Base-by-base conservation (phyloP, 2,888 invertebrate genomes). In the Pseudoips prasinana region DNA sequence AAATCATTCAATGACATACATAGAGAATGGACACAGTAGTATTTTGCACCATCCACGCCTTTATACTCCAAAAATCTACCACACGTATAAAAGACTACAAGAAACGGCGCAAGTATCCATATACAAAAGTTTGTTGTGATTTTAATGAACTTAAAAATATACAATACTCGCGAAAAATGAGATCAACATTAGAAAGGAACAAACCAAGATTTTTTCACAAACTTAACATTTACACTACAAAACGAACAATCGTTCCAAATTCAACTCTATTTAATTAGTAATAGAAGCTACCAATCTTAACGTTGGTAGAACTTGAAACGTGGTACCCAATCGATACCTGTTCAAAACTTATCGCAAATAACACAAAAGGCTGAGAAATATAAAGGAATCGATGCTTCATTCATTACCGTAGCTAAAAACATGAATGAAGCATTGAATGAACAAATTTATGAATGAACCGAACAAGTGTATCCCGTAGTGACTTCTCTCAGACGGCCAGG, bases 361-460 rank as follows among this genome's bases (percentile, higher is more conserved):
- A 28, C 23, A 67, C 61, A 64, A 69, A 49, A 35, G 55, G 41
- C 32, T 41, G 38, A 36, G 23, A 53, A 46, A 52, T 36, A 66
- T 65, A 69, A 74, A 56, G 51, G 61, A 60, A 61, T 45, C 61
- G 58, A 69, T 63, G 66, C 55, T 58, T 63, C 73, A 81, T 80
- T 77, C 75, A 73, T 53, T 50, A 64, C 71, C 72, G 72, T 73
- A 52, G 63, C 72, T 64, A 74, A 73, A 66, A 58, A 46, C 48
- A 57, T 75, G 71, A 77, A 78, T 77, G 77, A 78, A 77, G 70
- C 70, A 70, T 70, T 55, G 57, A 62, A 58, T 63, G 41, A 51
- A 63, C 72, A 70, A 73, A 80, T 77, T 46, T 46, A 60, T 60
- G 57, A 57, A 61, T 60, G 60, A 60, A 58, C 24, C 44, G 48